Percentiles rank a stretch among this genome's conserved stretches.
Evolutionary conservation across 1,140 invertebrate genomes (phyloP).

Genomic region (Drosophila seguyi): DNA sequence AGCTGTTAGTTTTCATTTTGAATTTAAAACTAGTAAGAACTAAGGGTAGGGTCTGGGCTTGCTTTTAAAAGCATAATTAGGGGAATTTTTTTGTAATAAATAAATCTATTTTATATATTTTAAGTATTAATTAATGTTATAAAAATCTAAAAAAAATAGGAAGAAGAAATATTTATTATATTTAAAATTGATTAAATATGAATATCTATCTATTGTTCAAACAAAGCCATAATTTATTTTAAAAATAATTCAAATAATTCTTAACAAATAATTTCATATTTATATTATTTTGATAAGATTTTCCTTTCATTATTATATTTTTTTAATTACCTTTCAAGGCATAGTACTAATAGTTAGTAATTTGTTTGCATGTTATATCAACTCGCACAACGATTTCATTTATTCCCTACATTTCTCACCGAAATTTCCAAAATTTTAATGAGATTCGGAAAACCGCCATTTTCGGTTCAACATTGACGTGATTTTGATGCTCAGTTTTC

Average conservation of each 20-base stretch:
- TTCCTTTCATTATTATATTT: too few species aligned
- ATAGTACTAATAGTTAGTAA: too few species aligned
- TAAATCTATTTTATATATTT: too few species aligned
- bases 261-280: too few species aligned
- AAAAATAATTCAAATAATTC: too few species aligned
- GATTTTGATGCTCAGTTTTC: slow-evolving; percentile 7
- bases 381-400: too few species aligned
- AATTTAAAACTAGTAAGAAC: neutral
- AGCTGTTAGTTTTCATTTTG: neutral
- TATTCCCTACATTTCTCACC: neutral
- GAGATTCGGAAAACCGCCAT: neutral
- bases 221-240: too few species aligned
- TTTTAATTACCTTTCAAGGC: too few species aligned
- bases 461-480: neutral
- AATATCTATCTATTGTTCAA: neutral
- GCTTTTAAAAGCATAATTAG: neutral
- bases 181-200: neutral
- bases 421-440: neutral
- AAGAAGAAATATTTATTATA: neutral
- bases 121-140: too few species aligned
- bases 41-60: neutral
- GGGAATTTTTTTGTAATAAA: neutral
- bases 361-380: neutral
- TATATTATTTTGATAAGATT: too few species aligned
- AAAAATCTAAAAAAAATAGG: too few species aligned